Conservation (phyloP, 2,113 vertebrate genomes). For the Chionis minor region DNA sequence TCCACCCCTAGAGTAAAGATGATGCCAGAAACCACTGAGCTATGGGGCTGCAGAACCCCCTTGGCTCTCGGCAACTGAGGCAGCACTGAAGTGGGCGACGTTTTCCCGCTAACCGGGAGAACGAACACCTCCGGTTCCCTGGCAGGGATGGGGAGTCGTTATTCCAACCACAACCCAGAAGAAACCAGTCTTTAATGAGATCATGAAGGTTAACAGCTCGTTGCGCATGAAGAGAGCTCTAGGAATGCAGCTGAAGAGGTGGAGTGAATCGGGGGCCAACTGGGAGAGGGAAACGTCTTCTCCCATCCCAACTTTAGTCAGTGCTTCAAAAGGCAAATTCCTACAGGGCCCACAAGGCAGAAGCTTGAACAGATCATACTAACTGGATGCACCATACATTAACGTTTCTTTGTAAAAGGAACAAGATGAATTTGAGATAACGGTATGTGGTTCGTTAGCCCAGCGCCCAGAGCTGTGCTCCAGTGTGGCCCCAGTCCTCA, state of each 20-base stretch:
- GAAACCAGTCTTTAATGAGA: conserved; percentile 36
- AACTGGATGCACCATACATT: conserved; percentile 17
- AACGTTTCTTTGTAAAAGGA: conserved; percentile 64
- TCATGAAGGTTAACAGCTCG: conserved; percentile 30
- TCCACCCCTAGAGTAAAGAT: conserved; percentile 8
- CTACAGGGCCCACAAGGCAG: conserved; percentile 56
- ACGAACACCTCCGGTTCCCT: background rate
- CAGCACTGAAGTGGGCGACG: background rate
- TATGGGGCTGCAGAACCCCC: conserved; percentile 21
- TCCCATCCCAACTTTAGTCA: conserved; percentile 9
- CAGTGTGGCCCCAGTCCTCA: background rate
- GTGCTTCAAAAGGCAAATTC: background rate
- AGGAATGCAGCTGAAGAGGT: conserved; percentile 41
- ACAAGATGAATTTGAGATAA: conserved; percentile 63
- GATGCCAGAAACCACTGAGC: background rate
- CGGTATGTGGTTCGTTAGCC: background rate
- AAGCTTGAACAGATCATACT: conserved; percentile 60
- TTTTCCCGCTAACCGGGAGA: background rate
- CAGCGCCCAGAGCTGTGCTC: background rate
- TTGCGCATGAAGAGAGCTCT: conserved; percentile 56
- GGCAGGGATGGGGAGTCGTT: background rate
- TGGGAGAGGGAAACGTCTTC: background rate
- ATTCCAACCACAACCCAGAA: conserved; percentile 25
- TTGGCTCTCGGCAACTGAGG: background rate
- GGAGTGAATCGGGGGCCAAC: background rate